phyloP scores from a whole-genome alignment of 2,797 vertebrate species.

The Neopelma chrysocephalum region DNA sequence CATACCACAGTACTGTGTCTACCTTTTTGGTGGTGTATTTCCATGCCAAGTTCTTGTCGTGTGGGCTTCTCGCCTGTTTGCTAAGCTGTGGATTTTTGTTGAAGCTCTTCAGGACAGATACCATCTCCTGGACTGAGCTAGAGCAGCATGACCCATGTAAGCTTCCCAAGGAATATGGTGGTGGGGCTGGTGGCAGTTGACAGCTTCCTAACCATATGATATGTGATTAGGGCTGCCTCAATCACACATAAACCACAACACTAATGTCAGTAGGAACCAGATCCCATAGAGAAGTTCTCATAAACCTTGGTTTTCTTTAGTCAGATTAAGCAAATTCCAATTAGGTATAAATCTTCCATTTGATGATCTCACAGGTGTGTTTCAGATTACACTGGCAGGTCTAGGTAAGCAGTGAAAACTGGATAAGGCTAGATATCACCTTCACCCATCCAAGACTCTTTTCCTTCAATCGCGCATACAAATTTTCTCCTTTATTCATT shows the following conservation, averaged over 20 bases:
- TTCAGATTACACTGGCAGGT: background rate
- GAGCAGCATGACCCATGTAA: background rate
- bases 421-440: background rate
- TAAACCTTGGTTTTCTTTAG: background rate
- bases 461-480: background rate
- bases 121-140: background rate
- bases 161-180: background rate
- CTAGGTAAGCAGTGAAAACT: background rate
- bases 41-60: too few species aligned
- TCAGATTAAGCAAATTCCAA: background rate
- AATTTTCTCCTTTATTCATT: background rate
- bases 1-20: background rate
- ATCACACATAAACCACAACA: background rate
- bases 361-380: background rate
- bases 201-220: too few species aligned
- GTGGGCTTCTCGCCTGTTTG: background rate
- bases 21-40: background rate
- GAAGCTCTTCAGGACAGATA: background rate
- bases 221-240: background rate
- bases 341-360: background rate
- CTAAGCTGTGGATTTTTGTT: background rate
- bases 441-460: background rate
- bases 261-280: background rate
- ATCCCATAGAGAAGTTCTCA: rapidly evolving
- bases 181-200: background rate